Percentiles rank a stretch among this genome's conserved stretches.
Evolutionary conservation across 2,888 invertebrate genomes (phyloP).

Genomic region (Diadegma fenestrale): DNA sequence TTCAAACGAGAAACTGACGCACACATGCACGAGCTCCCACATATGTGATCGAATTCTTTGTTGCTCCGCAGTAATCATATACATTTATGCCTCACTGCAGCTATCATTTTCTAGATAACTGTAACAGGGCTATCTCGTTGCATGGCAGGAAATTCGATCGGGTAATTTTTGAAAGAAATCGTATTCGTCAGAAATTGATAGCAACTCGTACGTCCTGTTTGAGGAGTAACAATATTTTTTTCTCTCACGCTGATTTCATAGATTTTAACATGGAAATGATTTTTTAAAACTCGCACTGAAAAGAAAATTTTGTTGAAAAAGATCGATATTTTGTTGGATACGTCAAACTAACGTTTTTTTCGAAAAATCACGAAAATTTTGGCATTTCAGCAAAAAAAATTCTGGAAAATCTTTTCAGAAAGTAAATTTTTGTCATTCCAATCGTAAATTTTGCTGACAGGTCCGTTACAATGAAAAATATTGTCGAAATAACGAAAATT

Average conservation of each 20-base stretch:
- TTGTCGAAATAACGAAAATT: too few species aligned
- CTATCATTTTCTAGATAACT: conserved; percentile 45
- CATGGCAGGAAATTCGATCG: conserved; percentile 27
- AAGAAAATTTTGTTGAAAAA: too few species aligned
- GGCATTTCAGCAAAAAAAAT: too few species aligned
- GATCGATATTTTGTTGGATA: too few species aligned
- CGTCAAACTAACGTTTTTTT: too few species aligned
- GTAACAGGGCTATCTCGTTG: conserved; percentile 5
- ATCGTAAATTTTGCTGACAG: too few species aligned
- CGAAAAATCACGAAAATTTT: too few species aligned
- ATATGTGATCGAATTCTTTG: conserved; percentile 28
- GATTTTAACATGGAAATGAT: background rate
- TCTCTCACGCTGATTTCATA: background rate
- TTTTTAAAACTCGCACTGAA: background rate
- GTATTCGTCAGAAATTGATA: background rate
- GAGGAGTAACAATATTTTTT: background rate
- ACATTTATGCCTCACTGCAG: conserved; percentile 39
- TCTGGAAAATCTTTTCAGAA: too few species aligned
- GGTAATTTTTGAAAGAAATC: background rate
- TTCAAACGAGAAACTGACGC: conserved; percentile 38
- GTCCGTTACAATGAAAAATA: too few species aligned
- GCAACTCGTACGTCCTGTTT: background rate
- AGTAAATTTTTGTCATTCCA: too few species aligned
- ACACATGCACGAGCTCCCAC: conserved; percentile 24
- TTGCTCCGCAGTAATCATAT: conserved; percentile 36